A percentile compares a stretch with the other conserved stretches of the same genome.
Conservation (phyloP, 2,113 vertebrate genomes). For the Hemicordylus capensis region DNA sequence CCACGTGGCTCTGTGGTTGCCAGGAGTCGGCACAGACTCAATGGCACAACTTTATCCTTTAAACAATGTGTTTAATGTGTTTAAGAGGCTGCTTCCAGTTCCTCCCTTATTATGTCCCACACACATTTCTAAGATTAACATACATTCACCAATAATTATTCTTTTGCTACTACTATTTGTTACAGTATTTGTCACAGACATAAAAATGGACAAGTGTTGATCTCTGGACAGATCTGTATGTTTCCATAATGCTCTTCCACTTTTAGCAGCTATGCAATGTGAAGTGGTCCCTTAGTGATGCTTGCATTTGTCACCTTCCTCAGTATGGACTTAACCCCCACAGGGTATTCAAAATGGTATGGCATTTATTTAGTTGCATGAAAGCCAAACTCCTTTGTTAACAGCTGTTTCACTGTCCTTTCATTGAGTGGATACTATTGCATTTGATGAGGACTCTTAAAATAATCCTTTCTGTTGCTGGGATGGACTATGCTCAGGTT, state of each 20-base stretch:
- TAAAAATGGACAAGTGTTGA: background rate
- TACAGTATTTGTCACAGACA: background rate
- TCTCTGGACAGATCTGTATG: background rate
- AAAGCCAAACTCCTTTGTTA: background rate
- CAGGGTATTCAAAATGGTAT: background rate
- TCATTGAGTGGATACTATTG: slow-evolving; percentile 31
- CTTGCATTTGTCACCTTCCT: background rate
- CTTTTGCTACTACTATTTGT: background rate
- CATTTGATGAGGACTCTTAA: slow-evolving; percentile 40
- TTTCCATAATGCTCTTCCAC: background rate
- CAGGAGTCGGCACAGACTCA: too few species aligned
- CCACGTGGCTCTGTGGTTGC: too few species aligned
- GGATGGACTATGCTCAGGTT: background rate
- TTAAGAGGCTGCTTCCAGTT: background rate
- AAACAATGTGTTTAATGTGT: too few species aligned
- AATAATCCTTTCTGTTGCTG: slow-evolving; percentile 34
- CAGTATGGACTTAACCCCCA: background rate
- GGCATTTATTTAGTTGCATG: slow-evolving; percentile 15
- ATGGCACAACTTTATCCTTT: too few species aligned
- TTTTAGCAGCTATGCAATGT: background rate
- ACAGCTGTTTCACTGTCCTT: slow-evolving; percentile 41
- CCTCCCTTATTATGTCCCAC: background rate
- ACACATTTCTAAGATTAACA: background rate
- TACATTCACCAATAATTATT: background rate
- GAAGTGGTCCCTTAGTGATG: background rate